These are phyloP conservation scores for Agrilus mali DNA, from an alignment of 2,888 invertebrate species.

Conservation along the genomic window DNA sequence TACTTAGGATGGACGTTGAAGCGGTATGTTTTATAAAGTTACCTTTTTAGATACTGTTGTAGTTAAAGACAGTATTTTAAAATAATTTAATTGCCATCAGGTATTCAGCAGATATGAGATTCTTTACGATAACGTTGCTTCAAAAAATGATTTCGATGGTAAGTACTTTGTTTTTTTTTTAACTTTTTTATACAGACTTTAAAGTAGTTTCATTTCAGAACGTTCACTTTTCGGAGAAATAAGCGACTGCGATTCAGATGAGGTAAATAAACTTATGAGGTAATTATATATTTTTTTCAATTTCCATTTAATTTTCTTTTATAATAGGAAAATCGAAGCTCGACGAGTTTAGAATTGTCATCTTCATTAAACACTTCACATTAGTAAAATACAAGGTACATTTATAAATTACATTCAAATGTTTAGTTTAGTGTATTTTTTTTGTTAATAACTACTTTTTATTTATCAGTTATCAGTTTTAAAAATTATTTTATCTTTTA, in stretches of 20 bases:
- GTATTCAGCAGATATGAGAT: slow-evolving; percentile 1
- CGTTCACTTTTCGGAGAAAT: slow-evolving; percentile 12
- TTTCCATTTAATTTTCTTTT: no score
- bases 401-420: no score
- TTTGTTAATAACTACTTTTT: no score
- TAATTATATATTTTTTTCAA: not conserved
- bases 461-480: no score
- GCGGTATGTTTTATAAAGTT: slow-evolving; percentile 33
- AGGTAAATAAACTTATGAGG: no score
- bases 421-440: no score
- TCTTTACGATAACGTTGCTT: not conserved
- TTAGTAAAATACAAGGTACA: no score
- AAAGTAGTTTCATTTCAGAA: slow-evolving; percentile 6
- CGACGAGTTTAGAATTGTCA: no score
- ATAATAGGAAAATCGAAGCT: no score
- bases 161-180: not conserved
- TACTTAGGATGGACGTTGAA: slow-evolving; percentile 50
- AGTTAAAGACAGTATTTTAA: no score
- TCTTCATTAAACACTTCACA: no score
- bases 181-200: not conserved
- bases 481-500: no score
- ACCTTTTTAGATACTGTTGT: slow-evolving; percentile 19
- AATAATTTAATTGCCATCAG: not conserved
- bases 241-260: slow-evolving; percentile 11
- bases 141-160: not conserved